Base-by-base conservation (phyloP, 2,888 invertebrate species). In the Rhodophaea formosa region DNA sequence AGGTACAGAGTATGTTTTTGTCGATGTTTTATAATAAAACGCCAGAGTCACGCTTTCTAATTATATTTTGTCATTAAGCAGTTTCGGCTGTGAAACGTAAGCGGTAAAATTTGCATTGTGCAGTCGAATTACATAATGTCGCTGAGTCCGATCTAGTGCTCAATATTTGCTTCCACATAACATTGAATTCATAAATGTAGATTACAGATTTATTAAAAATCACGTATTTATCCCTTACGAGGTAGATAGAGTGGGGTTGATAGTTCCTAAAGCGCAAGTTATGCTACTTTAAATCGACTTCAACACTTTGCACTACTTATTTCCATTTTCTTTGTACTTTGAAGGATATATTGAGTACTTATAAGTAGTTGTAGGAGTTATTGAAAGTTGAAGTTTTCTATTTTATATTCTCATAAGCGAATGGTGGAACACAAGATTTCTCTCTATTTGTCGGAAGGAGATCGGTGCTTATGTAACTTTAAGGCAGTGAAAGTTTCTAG, bases 401-500 rank as follows among this genome's bases (percentile, higher is more conserved):
- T n/a, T 39, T 35, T 39, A 39, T 39, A 39, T n/a, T 39, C 39
- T 39, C 5, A 12, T n/a, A 3, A 23, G 46, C 23, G 16, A 46
- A 46, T 7, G 46, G 17, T 42, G 42, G 12, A n/a, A 16, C 10
- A 17, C 8, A 49, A 51, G 49, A 32, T 51, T 51, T 51, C 49
- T 45, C 45, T 16, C 16, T 51, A 51, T 51, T 51, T 35, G 35
- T 35, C 51, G 51, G 51, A 35, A 51, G 51, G 51, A 51, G 35
- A 51, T 35, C 12, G 35, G 12, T 35, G 16, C 35, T 51, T 35
- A 51, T 12, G 10, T 51, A 51, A 51, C 46, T 51, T 51, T 35
- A 30, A 51, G 51, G 10, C 51, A 51, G 51, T 51, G 51, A 51
- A 51, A 51, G 51, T 35, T 51, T 51, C 51, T 51, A 51, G 51